Evolutionary conservation across 1,140 invertebrate species (phyloP).

Genomic region (Drosophila leontia): DNA sequence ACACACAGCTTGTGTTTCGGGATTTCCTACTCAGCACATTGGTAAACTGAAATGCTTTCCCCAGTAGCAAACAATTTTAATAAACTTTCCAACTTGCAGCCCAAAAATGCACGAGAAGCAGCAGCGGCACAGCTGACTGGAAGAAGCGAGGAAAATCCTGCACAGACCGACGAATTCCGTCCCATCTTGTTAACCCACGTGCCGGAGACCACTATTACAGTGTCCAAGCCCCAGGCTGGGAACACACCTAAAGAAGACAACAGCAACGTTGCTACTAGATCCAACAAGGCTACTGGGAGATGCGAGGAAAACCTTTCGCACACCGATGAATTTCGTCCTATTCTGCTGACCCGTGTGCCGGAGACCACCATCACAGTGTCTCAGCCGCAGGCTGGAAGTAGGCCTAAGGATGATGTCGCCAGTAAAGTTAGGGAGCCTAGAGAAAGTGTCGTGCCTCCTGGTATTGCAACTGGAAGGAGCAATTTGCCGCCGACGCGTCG

Average conservation of each 20-base stretch:
- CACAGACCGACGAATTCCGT: slow-evolving; percentile 49
- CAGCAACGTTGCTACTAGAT: too few relatives aligned
- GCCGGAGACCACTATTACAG: slow-evolving; percentile 38
- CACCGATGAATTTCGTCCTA: slow-evolving; percentile 59
- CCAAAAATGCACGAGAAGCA: slow-evolving; percentile 56
- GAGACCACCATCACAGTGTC: slow-evolving; percentile 37
- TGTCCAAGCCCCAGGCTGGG: slow-evolving; percentile 2
- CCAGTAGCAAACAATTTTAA: not conserved
- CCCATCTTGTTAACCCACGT: slow-evolving; percentile 53
- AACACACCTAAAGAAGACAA: not conserved
- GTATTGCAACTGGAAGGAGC: slow-evolving; percentile 14
- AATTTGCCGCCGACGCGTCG: slow-evolving; percentile 39
- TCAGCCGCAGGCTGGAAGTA: slow-evolving; percentile 1
- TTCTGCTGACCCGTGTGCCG: slow-evolving; percentile 41
- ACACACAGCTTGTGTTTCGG: slow-evolving; percentile 72
- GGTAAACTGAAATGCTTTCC: slow-evolving; percentile 39
- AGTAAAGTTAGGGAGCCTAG: slow-evolving; percentile 19
- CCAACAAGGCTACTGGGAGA: not conserved
- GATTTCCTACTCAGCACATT: slow-evolving; percentile 76
- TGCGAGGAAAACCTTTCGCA: not conserved
- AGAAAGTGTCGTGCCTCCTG: not conserved
- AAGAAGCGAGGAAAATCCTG: not conserved
- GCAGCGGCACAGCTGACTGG: slow-evolving; percentile 18
- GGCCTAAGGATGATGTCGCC: slow-evolving; percentile 10
- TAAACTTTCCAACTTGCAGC: slow-evolving; percentile 30